These are phyloP conservation scores for Cryptocheilus praepositus DNA, from an alignment of 2,888 invertebrate species.

Conservation along the genomic window DNA sequence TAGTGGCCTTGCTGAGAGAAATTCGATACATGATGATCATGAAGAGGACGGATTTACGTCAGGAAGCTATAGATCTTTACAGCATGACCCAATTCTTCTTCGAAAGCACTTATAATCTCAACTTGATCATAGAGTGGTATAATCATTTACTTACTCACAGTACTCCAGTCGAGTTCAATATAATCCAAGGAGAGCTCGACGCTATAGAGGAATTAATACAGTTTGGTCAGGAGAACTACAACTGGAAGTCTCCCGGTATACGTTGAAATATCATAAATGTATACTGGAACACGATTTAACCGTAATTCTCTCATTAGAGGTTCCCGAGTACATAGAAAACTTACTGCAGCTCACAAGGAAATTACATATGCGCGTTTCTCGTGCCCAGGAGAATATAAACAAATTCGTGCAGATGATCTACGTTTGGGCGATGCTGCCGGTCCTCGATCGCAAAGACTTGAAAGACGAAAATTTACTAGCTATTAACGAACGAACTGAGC, in stretches of 20 bases:
- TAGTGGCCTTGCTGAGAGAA: constrained; percentile 86
- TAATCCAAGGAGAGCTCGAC: constrained; percentile 85
- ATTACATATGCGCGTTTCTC: constrained; percentile 82
- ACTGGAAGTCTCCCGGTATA: constrained; percentile 88
- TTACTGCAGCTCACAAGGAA: constrained; percentile 83
- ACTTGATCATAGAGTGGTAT: constrained; percentile 65
- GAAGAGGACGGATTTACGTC: constrained; percentile 80
- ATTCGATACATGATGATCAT: constrained; percentile 86
- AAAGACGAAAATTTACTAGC: constrained; percentile 79
- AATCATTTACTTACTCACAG: constrained; percentile 77
- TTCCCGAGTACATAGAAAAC: constrained; percentile 82
- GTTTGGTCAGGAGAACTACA: constrained; percentile 82
- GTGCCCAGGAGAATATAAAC: constrained; percentile 82
- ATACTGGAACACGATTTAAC: constrained; percentile 75
- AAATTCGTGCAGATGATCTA: constrained; percentile 78
- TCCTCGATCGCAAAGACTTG: constrained; percentile 85
- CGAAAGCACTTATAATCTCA: constrained; percentile 70
- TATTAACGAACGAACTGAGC: constrained; percentile 77
- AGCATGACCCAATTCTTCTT: constrained; percentile 82
- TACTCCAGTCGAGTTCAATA: constrained; percentile 84
- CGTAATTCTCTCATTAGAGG: constrained; percentile 81
- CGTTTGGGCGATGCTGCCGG: constrained; percentile 84
- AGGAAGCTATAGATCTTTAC: constrained; percentile 81
- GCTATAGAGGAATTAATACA: constrained; percentile 84
- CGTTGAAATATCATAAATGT: background rate